Evolutionary conservation across 2,888 invertebrate genomes (phyloP), one percentile per base, ranked within the genome.

Genomic region (Heteromyza rotundicornis): DNA sequence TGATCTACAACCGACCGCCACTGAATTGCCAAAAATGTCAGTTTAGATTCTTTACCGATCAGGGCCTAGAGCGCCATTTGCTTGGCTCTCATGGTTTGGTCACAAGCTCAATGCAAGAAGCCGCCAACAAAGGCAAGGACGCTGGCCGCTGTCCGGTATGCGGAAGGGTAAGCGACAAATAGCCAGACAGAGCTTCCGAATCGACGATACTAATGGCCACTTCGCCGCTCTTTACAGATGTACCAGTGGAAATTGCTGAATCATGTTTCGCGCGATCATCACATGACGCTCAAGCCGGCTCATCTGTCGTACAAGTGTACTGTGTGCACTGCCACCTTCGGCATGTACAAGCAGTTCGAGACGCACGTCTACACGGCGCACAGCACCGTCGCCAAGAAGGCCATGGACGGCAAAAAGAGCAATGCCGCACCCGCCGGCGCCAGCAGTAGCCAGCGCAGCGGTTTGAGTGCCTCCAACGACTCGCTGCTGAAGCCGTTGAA

Each of bases 21-120:
- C 86, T 97, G 69, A 95, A 95, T 85, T 97, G 97, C 84, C 96
- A 96, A 84, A 95, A 96, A 83, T 97, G 97, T 85, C 94, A 95
- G 84, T 94, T 93, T 82, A 88, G 96, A 77, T 98, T 98, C 86
- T 98, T 98, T 85, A 97, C 97, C 49, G 96, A 97, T 84, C 92
- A 97, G 85, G 98, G 98, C 17, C 85, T 98, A 64, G 96, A 97
- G 82, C 87, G 98, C 75, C 98, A 98, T 87, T 87, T 97, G 75
- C 86, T 96, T 66, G 96, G 96, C 67, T 92, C 95, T 24, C 97
- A 97, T 80, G 96, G 96, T 50, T 87, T 97, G 64, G 96, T 97
- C 36, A 97, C 96, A 60, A 95, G 94, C 69, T 95, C 95, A 74
- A 94, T 97, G 94, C 94, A 97, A 80, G 94, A 95, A 80, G 95